phyloP scores from a whole-genome alignment of 1,140 invertebrate species.

The Diachasmimorpha longicaudata region DNA sequence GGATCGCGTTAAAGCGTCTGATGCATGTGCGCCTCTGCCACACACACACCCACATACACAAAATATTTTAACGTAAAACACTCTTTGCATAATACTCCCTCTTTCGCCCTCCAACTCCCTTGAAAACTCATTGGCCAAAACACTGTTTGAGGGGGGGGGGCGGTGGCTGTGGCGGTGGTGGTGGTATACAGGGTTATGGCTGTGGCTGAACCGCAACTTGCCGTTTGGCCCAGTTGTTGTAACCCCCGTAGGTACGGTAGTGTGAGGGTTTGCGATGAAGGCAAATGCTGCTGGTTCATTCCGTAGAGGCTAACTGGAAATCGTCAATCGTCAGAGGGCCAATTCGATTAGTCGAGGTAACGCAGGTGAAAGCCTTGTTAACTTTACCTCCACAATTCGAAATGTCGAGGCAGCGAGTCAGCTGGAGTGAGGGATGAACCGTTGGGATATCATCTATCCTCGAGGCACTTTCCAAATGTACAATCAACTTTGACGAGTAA shows the following conservation, averaged over 20 bases:
- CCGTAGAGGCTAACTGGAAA: conserved; percentile 5
- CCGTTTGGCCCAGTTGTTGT: conserved; percentile 12
- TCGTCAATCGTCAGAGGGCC: conserved; percentile 3
- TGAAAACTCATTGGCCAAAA: neutral
- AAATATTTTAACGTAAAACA: conserved; percentile 6
- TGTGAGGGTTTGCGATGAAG: neutral
- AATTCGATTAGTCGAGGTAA: conserved; percentile 11
- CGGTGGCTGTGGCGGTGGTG: too few relatives aligned
- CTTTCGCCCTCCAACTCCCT: neutral
- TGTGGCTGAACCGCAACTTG: neutral
- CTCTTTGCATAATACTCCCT: conserved; percentile 14
- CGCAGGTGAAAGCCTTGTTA: neutral
- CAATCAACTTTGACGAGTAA: neutral
- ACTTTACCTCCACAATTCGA: neutral
- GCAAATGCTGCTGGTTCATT: neutral
- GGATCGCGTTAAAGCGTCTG: conserved; percentile 40
- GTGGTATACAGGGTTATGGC: conserved; percentile 2
- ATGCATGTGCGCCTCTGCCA: conserved; percentile 25
- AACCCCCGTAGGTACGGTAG: neutral
- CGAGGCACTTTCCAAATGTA: neutral
- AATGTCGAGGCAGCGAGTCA: neutral
- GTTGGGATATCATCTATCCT: neutral
- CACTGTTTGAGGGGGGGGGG: neutral
- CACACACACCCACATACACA: neutral
- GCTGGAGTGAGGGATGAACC: neutral